Evolutionary conservation across 1,140 invertebrate genomes (phyloP), one percentile per base, ranked within the genome.

Genomic region (Drosophila tropicalis): DNA sequence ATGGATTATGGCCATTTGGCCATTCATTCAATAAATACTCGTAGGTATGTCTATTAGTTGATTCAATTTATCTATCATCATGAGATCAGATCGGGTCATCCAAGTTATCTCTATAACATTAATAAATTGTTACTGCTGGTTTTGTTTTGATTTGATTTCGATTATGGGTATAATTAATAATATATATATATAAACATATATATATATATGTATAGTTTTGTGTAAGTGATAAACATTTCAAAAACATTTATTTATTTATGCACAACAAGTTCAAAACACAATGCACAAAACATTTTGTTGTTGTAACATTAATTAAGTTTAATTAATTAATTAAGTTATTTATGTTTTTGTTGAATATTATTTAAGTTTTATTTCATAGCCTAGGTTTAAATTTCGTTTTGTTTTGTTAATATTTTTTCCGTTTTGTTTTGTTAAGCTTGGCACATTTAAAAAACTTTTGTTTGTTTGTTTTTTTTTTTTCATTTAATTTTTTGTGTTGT

Each of bases 211-310:
- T 51, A 19, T 19, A 47, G 6, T 29, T 29, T 5, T 29, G 29
- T 29, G 10, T 12, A 22, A 51, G 58, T 58, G 40, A 34, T n/a
- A 75, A 68, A 76, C 58, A 76, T 44, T 64, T 70, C 63, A 77
- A 70, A 76, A 67, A 76, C 72, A 76, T 72, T 62, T 60, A 73
- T 66, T 44, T 58, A 36, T 60, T 25, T 25, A 62, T 47, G 19
- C 7, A 17, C 56, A 58, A 58, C 56, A 58, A 15, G 36, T 51
- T 51, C 15, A 10, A 51, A 58, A 58, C 56, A 58, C 56, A 58
- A 36, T 58, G 44, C 19, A 51, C 4, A 51, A 51, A 51, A 9
- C 29, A 47, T 47, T 47, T 47, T 47, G 44, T 51, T 51, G 44
- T 22, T 51, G 17, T 51, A 51, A 51, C 44, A 51, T 64, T 65